These are phyloP conservation scores for Dicaeum eximium DNA, from an alignment of 2,113 vertebrate species.

Conservation along the genomic window DNA sequence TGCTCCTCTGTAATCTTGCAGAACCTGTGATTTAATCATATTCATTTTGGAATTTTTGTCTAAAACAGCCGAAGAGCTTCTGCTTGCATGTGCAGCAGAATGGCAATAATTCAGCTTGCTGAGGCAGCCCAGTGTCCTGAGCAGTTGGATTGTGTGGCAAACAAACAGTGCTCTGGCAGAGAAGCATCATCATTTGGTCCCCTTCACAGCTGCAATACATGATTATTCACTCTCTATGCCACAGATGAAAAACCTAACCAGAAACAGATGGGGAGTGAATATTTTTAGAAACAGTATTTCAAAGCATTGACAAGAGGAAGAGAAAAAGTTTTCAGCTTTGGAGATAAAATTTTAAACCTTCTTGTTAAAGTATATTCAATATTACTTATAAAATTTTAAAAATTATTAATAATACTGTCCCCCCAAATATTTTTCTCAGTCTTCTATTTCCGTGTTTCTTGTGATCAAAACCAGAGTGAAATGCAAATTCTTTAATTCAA, in stretches of 20 bases:
- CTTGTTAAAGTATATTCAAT: neutral
- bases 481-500: neutral
- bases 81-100: neutral
- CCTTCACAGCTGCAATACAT: conserved; percentile 41
- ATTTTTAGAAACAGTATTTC: conserved; percentile 59
- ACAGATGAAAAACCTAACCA: conserved; percentile 54
- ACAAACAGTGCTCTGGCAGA: neutral
- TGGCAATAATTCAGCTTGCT: neutral
- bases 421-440: neutral
- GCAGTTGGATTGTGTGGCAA: neutral
- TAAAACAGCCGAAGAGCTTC: neutral
- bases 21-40: neutral
- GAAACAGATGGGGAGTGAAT: conserved; percentile 49
- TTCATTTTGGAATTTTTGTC: neutral
- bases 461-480: neutral
- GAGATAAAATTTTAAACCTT: neutral
- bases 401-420: neutral
- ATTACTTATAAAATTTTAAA: neutral
- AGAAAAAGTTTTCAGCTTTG: conserved; percentile 25
- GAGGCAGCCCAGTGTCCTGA: neutral
- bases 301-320: conserved; percentile 43
- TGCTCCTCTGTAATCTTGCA: neutral
- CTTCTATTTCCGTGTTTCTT: neutral
- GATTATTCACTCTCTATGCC: conserved; percentile 16
- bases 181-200: neutral